These are phyloP conservation scores for Ctenochaetus hawaiiensis DNA, from an alignment of 2,797 vertebrate species.

Conservation along the genomic window DNA sequence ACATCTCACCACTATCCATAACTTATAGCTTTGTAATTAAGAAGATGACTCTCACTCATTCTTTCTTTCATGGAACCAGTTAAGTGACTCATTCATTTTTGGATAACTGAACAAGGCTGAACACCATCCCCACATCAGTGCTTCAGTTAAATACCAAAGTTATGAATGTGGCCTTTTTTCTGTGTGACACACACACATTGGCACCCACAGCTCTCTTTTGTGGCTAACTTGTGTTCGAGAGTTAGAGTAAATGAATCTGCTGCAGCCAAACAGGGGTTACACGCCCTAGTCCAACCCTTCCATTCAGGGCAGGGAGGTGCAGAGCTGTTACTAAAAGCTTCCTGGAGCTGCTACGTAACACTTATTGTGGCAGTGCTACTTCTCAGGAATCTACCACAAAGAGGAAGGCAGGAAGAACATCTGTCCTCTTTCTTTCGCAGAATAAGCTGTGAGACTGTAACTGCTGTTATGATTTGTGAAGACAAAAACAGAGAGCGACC, in stretches of 20 bases:
- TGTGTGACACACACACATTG: slow-evolving; percentile 63
- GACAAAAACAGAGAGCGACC: slow-evolving; percentile 18
- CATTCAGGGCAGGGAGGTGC: slow-evolving; percentile 73
- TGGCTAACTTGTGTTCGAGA: slow-evolving; percentile 65
- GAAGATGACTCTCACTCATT: background rate
- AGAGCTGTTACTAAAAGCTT: slow-evolving; percentile 71
- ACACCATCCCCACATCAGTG: slow-evolving; percentile 38
- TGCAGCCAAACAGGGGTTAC: slow-evolving; percentile 65
- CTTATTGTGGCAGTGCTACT: slow-evolving; percentile 66
- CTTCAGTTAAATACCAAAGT: slow-evolving; percentile 57
- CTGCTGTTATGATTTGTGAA: slow-evolving; percentile 39
- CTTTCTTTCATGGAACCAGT: background rate
- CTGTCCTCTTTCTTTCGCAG: slow-evolving; percentile 59
- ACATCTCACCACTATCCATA: background rate
- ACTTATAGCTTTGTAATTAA: background rate
- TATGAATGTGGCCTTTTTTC: slow-evolving; percentile 62
- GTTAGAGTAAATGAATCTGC: slow-evolving; percentile 65
- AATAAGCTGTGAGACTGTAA: slow-evolving; percentile 35
- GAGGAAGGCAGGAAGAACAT: slow-evolving; percentile 74
- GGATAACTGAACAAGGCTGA: slow-evolving; percentile 31
- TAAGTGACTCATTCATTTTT: slow-evolving; percentile 53
- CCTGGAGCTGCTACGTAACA: slow-evolving; percentile 45
- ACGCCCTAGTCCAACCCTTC: slow-evolving; percentile 53
- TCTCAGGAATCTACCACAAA: slow-evolving; percentile 80
- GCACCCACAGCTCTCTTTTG: slow-evolving; percentile 39